phyloP scores from a whole-genome alignment of 2,797 vertebrate genomes.

The Hapalemur alaotrensis region DNA sequence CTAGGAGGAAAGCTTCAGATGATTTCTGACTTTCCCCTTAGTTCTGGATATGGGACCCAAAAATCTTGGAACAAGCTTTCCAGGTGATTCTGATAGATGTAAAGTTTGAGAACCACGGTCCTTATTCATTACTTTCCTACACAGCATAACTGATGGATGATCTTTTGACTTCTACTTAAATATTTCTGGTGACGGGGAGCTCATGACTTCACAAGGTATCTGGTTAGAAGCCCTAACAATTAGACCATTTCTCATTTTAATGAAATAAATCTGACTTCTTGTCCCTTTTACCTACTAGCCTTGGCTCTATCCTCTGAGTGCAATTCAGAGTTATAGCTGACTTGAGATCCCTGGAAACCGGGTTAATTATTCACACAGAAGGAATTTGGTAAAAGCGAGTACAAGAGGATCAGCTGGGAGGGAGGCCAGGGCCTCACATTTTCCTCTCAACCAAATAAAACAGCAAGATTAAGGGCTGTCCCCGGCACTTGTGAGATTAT shows the following conservation, averaged over 20 bases:
- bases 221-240: background rate
- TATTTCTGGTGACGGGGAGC: background rate
- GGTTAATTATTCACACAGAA: conserved; percentile 65
- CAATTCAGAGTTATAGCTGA: conserved; percentile 46
- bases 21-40: background rate
- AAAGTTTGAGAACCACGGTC: background rate
- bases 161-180: background rate
- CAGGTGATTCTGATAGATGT: background rate
- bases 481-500: conserved; percentile 75
- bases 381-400: conserved; percentile 37
- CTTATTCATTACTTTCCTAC: background rate
- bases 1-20: background rate
- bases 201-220: background rate
- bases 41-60: background rate
- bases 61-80: background rate
- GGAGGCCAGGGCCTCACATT: conserved; percentile 50
- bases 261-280: conserved; percentile 27
- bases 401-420: conserved; percentile 36
- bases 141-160: background rate
- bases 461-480: conserved; percentile 77
- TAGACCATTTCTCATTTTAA: background rate
- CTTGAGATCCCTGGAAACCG: conserved; percentile 3
- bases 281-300: background rate
- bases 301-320: background rate
- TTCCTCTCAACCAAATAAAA: conserved; percentile 78